Conservation (phyloP, 2,113 vertebrate genomes). For the Puma concolor region DNA sequence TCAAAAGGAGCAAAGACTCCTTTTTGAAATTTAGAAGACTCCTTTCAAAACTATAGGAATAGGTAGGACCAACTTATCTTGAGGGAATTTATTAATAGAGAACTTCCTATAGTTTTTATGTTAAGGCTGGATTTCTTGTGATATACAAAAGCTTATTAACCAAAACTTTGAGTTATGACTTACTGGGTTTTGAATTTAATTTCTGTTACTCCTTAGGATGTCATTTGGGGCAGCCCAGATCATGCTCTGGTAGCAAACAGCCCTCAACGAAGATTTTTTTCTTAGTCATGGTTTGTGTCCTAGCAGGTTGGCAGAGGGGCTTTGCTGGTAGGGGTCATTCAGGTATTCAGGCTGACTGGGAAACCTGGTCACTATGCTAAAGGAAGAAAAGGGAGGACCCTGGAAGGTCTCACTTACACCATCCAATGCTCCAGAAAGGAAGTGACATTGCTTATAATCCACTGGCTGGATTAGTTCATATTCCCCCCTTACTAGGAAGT, state of each 20-base stretch:
- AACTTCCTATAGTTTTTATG: conserved; percentile 1
- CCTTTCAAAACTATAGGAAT: neutral
- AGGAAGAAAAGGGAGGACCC: neutral
- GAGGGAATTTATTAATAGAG: neutral
- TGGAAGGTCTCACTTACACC: neutral
- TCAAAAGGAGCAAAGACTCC: too few relatives aligned
- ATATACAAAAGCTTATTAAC: neutral
- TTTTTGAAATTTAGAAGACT: too few relatives aligned
- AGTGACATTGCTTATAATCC: neutral
- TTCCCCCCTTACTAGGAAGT: neutral
- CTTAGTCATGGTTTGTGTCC: neutral
- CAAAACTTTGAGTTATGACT: neutral
- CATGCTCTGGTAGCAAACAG: neutral
- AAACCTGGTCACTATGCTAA: neutral
- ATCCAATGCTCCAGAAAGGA: neutral
- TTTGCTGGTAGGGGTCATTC: neutral
- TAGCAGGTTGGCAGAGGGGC: neutral
- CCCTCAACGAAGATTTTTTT: neutral
- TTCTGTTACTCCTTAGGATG: neutral
- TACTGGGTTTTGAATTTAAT: conserved; percentile 25
- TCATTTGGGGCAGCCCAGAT: neutral
- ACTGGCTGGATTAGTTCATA: neutral
- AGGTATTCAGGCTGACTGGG: neutral
- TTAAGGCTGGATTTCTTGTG: neutral
- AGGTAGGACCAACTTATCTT: neutral